Conservation (phyloP, 1,140 invertebrate species). For the Cryptotermes secundus region DNA sequence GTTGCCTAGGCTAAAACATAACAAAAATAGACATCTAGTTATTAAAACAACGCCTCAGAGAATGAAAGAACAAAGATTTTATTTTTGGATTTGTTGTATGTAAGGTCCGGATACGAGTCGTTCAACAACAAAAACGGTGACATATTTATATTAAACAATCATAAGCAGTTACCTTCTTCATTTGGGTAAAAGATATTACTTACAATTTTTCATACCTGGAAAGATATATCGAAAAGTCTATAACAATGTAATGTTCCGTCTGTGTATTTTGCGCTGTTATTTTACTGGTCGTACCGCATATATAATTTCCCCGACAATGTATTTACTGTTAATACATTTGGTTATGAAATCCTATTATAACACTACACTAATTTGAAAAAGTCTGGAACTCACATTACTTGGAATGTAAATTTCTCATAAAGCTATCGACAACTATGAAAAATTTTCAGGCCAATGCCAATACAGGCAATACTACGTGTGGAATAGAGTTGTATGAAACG, state of each 20-base stretch:
- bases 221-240: neutral
- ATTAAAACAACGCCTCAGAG: neutral
- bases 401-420: no score
- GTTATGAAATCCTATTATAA: no score
- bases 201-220: neutral
- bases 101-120: neutral
- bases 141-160: neutral
- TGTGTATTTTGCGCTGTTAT: no score
- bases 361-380: no score
- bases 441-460: no score
- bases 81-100: neutral
- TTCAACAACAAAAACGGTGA: neutral
- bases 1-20: neutral
- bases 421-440: no score
- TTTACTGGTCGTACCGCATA: no score
- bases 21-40: neutral
- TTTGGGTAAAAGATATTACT: neutral
- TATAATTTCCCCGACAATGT: no score
- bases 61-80: neutral
- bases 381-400: no score
- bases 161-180: neutral
- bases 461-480: no score
- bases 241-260: neutral
- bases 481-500: no score
- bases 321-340: no score